A percentile compares a stretch with the other conserved stretches of the same genome.
These are phyloP conservation scores for Serinus canaria DNA, from an alignment of 2,113 vertebrate genomes.

Conservation along the genomic window DNA sequence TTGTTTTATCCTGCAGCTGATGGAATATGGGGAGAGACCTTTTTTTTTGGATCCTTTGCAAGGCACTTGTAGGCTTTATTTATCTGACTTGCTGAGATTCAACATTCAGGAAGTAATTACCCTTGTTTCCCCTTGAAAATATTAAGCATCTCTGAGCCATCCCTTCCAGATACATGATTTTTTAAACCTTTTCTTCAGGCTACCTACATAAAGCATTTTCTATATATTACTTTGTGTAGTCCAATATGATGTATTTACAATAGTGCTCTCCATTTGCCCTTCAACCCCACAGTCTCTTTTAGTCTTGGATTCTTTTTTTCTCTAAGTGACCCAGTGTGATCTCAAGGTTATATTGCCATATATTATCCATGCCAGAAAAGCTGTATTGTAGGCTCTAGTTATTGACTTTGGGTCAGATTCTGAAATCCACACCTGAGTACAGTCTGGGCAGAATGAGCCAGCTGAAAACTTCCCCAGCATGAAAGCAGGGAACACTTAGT, in stretches of 20 bases:
- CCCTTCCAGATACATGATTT: not conserved
- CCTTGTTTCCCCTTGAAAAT: not conserved
- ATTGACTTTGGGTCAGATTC: not conserved
- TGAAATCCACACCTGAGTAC: not conserved
- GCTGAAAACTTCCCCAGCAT: not conserved
- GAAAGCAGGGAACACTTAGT: not conserved
- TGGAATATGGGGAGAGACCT: not conserved
- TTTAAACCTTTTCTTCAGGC: not conserved
- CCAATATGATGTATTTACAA: not conserved
- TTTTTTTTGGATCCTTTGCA: not conserved
- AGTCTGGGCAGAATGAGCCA: not conserved
- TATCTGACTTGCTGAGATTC: not conserved
- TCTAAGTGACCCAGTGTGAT: not conserved
- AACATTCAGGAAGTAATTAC: not conserved
- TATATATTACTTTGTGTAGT: not conserved
- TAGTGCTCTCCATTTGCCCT: not conserved
- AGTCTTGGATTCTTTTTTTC: not conserved
- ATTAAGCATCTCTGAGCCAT: not conserved
- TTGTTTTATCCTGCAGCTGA: not conserved
- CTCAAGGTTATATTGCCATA: not conserved
- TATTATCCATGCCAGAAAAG: constrained; percentile 19
- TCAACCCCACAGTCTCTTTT: not conserved
- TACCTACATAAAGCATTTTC: not conserved
- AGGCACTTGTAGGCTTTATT: not conserved
- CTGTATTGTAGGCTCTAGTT: constrained; percentile 10